A percentile compares a stretch with the other conserved stretches of the same genome.
phyloP scores from a whole-genome alignment of 1,140 invertebrate genomes.

The Drosophila biarmipes region DNA sequence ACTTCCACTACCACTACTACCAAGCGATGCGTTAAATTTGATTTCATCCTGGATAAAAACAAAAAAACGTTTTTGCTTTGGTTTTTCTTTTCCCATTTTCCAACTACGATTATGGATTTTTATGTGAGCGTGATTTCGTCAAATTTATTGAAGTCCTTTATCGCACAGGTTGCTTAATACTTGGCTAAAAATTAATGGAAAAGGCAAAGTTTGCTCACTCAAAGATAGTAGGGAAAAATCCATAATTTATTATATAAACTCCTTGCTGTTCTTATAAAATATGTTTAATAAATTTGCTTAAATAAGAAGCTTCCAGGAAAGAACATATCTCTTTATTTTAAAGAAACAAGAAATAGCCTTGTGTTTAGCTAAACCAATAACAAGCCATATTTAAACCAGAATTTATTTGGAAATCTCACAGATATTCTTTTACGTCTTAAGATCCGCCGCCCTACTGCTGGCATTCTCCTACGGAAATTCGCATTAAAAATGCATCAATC shows the following conservation, averaged over 20 bases:
- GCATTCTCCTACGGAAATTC: conserved; percentile 46
- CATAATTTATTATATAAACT: too few relatives aligned
- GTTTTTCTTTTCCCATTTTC: conserved; percentile 19
- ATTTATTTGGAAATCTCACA: background rate
- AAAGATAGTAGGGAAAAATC: background rate
- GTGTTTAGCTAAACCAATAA: background rate
- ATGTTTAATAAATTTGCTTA: too few relatives aligned
- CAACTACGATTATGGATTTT: conserved; percentile 43
- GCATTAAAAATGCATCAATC: conserved; percentile 84
- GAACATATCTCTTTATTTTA: too few relatives aligned
- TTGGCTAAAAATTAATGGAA: background rate
- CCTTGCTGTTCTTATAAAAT: too few relatives aligned
- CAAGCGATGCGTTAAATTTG: conserved; percentile 80
- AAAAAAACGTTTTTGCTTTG: conserved; percentile 50
- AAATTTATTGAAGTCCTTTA: conserved; percentile 44
- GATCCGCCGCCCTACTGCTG: conserved; percentile 4
- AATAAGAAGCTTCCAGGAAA: background rate
- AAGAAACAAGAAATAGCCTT: too few relatives aligned
- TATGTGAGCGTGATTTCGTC: conserved; percentile 43
- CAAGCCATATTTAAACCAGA: background rate
- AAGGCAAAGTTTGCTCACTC: background rate
- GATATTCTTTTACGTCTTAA: conserved; percentile 2
- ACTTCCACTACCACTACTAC: conserved; percentile 20
- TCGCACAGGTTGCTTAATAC: conserved; percentile 8
- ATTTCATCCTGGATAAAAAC: conserved; percentile 73